Conservation (phyloP, 2,113 vertebrate genomes). For the Microcebus ravelobensis region DNA sequence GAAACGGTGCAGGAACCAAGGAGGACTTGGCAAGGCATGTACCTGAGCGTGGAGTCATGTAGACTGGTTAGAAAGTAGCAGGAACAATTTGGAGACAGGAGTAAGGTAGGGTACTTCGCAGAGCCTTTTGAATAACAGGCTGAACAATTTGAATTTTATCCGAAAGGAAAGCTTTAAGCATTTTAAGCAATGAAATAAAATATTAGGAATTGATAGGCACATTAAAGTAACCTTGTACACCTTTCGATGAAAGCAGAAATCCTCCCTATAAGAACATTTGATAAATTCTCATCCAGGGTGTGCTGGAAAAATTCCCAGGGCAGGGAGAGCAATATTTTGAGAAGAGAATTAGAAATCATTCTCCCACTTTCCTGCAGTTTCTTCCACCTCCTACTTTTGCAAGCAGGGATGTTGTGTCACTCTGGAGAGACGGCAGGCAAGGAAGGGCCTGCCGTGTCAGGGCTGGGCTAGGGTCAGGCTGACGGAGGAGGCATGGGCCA, state of each 20-base stretch:
- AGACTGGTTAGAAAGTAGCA: neutral
- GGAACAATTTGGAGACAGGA: neutral
- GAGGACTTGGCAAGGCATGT: neutral
- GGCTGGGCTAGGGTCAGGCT: neutral
- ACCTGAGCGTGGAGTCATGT: neutral
- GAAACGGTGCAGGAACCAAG: neutral
- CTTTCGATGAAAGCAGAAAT: neutral
- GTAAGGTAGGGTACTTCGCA: neutral
- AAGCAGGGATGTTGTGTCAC: neutral
- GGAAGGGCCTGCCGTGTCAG: neutral
- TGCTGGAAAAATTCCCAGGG: neutral
- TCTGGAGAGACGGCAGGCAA: neutral
- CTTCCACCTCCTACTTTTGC: neutral
- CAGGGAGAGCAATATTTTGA: neutral
- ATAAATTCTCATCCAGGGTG: neutral
- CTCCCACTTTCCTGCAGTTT: neutral
- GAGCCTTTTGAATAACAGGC: neutral
- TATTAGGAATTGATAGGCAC: neutral
- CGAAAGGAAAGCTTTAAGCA: neutral
- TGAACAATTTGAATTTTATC: neutral
- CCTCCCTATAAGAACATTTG: neutral
- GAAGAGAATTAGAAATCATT: neutral
- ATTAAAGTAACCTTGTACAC: neutral
- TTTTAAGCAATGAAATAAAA: neutral
- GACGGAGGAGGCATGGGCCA: neutral